These are phyloP conservation scores for Crepidodera aurea DNA, from an alignment of 2,888 invertebrate species.

Conservation along the genomic window DNA sequence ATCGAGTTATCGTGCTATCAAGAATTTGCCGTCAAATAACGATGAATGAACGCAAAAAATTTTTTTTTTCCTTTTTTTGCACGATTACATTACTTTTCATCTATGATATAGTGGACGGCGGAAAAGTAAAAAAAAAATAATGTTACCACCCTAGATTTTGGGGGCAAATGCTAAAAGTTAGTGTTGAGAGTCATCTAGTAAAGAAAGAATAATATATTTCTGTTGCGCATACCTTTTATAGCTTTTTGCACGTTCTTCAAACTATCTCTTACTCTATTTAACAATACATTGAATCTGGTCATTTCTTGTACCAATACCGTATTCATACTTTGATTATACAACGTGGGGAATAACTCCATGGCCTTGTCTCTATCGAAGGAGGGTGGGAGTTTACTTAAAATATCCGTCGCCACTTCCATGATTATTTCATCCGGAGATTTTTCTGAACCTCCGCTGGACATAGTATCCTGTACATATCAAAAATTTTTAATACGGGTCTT, in stretches of 20 bases:
- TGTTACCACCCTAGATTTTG: too few relatives aligned
- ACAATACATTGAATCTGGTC: constrained; percentile 78
- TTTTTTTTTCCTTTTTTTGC: too few relatives aligned
- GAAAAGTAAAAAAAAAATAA: too few relatives aligned
- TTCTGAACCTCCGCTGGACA: constrained; percentile 66
- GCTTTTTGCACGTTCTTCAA: constrained; percentile 83
- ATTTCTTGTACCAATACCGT: constrained; percentile 91
- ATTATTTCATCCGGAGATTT: constrained; percentile 83
- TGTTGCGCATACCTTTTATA: constrained; percentile 85
- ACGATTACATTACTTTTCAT: too few relatives aligned
- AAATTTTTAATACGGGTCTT: too few relatives aligned
- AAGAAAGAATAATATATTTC: too few relatives aligned
- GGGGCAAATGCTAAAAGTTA: too few relatives aligned
- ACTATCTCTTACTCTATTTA: constrained; percentile 77
- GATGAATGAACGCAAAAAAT: too few relatives aligned
- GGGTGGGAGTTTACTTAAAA: constrained; percentile 77
- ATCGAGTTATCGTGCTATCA: too few relatives aligned
- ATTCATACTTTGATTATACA: constrained; percentile 90
- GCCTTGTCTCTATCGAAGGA: constrained; percentile 74
- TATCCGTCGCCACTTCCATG: constrained; percentile 79
- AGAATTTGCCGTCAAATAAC: too few relatives aligned
- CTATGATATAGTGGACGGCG: too few relatives aligned
- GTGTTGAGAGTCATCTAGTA: too few relatives aligned
- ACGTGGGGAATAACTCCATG: constrained; percentile 76
- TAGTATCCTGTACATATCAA: constrained; percentile 76